Evolutionary conservation across 2,797 vertebrate genomes (phyloP).

Genomic region (Sternarchorhynchus goeldii): DNA sequence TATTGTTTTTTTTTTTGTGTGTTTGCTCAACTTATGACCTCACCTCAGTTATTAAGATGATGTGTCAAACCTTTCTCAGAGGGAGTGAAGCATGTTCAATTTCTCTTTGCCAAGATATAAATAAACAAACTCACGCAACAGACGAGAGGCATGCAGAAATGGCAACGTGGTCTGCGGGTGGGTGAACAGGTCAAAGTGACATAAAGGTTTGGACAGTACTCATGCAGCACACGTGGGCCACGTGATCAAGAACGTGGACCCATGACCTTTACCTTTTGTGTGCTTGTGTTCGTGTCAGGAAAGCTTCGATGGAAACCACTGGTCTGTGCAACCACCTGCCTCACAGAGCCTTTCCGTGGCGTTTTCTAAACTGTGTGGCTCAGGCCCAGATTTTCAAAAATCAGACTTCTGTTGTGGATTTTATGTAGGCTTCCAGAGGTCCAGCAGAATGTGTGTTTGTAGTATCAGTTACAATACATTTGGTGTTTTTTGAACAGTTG

Average conservation of each 20-base stretch:
- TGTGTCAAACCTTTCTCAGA: constrained; percentile 32
- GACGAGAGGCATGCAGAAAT: not conserved
- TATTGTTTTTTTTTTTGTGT: not conserved
- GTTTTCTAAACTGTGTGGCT: constrained; percentile 37
- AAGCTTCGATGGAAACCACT: constrained; percentile 42
- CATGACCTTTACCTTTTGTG: constrained; percentile 17
- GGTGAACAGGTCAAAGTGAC: constrained; percentile 12
- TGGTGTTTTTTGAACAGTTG: not conserved
- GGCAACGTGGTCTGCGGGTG: constrained; percentile 29
- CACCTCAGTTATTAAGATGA: constrained; percentile 23
- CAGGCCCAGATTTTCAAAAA: constrained; percentile 36
- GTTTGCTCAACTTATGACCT: constrained; percentile 28
- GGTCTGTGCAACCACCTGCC: constrained; percentile 8
- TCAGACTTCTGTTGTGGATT: constrained; percentile 28
- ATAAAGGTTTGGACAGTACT: constrained; percentile 23
- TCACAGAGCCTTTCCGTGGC: constrained; percentile 22
- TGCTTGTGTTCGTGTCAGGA: constrained; percentile 35
- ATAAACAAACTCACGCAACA: constrained; percentile 37
- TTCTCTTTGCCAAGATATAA: constrained; percentile 37
- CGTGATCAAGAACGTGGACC: constrained; percentile 18
- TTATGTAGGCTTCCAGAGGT: constrained; percentile 22
- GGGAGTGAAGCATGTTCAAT: constrained; percentile 18
- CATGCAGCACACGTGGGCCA: constrained; percentile 1
- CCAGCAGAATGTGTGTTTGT: not conserved
- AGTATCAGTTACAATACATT: not conserved